Conservation (phyloP, 1,140 invertebrate genomes). For the Sesamia nonagrioides region DNA sequence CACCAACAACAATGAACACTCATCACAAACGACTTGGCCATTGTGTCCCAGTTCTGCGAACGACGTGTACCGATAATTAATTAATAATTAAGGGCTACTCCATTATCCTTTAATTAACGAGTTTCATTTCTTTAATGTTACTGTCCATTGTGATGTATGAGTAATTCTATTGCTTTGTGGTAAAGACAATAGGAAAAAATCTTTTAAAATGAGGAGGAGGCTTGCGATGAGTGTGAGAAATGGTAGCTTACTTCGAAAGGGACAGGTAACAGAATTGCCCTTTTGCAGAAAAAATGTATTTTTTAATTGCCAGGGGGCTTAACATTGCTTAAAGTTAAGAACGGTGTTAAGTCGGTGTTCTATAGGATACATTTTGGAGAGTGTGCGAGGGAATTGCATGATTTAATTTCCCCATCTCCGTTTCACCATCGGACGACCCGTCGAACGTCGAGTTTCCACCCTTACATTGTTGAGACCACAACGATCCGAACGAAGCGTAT, state of each 20-base stretch:
- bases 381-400: too few species aligned
- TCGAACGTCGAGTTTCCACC: too few species aligned
- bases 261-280: too few species aligned
- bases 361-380: too few species aligned
- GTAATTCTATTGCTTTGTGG: constrained; percentile 13
- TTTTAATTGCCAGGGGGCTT: too few species aligned
- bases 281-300: too few species aligned
- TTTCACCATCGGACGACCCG: too few species aligned
- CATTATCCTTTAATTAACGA: constrained; percentile 58
- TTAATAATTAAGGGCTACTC: constrained; percentile 67
- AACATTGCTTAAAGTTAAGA: too few species aligned
- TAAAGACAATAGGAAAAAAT: constrained; percentile 15
- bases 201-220: constrained; percentile 12
- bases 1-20: constrained; percentile 46
- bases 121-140: constrained; percentile 50
- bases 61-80: constrained; percentile 67
- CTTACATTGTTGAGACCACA: too few species aligned
- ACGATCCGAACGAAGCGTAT: too few species aligned
- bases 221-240: background rate
- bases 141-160: constrained; percentile 49
- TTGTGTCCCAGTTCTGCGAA: constrained; percentile 57
- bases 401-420: too few species aligned
- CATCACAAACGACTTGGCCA: constrained; percentile 45
- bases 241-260: background rate
- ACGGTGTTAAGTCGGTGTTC: too few species aligned